These are phyloP conservation scores for Saimiri boliviensis DNA, from an alignment of 2,113 vertebrate genomes.

Conservation along the genomic window DNA sequence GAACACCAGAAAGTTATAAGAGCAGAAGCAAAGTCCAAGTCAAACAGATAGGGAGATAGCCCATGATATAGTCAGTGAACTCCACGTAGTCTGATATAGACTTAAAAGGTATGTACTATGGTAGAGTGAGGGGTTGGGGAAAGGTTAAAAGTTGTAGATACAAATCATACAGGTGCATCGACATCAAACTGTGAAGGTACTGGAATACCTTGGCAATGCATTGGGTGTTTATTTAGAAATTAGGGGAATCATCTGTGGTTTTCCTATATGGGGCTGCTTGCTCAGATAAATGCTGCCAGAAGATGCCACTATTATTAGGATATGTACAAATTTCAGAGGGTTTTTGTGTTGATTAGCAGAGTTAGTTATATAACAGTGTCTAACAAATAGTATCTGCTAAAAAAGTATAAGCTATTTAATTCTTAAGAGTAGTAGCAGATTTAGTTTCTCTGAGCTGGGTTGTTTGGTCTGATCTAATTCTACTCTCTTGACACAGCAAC, in stretches of 20 bases:
- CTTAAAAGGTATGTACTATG: not conserved
- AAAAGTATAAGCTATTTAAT: not conserved
- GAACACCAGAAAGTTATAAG: not conserved
- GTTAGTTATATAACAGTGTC: not conserved
- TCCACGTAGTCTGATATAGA: not conserved
- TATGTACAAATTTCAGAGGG: not conserved
- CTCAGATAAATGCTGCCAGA: not conserved
- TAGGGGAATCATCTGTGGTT: not conserved
- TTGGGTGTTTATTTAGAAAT: not conserved
- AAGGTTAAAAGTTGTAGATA: not conserved
- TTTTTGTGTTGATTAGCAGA: not conserved
- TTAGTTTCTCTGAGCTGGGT: not conserved
- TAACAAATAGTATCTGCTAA: not conserved
- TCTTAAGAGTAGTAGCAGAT: not conserved
- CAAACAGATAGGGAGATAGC: not conserved
- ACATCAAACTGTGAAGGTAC: not conserved
- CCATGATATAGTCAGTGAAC: not conserved
- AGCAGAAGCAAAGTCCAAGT: not conserved
- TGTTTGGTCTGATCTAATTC: not conserved
- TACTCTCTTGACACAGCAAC: not conserved
- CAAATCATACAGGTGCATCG: not conserved
- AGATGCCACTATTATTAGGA: not conserved
- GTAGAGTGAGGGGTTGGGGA: not conserved
- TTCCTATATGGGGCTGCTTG: not conserved
- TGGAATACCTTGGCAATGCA: too few species aligned